Conservation (phyloP, 2,113 vertebrate species). For the Sturnira hondurensis region DNA sequence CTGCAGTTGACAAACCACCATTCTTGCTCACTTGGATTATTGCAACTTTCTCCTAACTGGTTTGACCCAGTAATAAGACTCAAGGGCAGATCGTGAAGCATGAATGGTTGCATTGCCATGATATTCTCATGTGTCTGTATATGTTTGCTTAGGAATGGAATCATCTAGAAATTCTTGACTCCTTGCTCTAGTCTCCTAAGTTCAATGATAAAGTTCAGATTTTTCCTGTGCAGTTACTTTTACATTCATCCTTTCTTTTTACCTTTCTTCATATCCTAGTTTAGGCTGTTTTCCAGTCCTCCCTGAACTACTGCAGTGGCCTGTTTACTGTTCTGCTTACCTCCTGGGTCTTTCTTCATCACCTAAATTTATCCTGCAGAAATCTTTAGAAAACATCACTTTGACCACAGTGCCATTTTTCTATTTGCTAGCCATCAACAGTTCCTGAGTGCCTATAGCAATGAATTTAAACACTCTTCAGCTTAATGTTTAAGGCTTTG, state of each 20-base stretch:
- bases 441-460: neutral
- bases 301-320: neutral
- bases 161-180: neutral
- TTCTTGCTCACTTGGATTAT: neutral
- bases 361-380: neutral
- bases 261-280: neutral
- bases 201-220: neutral
- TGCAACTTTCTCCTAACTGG: neutral
- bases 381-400: neutral
- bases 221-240: neutral
- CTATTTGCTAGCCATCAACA: neutral
- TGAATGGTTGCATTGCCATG: neutral
- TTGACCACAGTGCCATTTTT: neutral
- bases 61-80: neutral
- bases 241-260: neutral
- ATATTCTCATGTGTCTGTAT: neutral
- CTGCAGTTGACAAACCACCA: rapidly evolving
- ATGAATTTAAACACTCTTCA: neutral
- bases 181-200: neutral
- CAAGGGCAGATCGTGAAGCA: neutral
- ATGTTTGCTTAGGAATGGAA: neutral
- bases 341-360: neutral
- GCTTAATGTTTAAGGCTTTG: neutral
- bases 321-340: neutral
- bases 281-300: neutral